A percentile compares a stretch with the other conserved stretches of the same genome.
phyloP scores from a whole-genome alignment of 2,113 vertebrate genomes.

The Heterochromis multidens region DNA sequence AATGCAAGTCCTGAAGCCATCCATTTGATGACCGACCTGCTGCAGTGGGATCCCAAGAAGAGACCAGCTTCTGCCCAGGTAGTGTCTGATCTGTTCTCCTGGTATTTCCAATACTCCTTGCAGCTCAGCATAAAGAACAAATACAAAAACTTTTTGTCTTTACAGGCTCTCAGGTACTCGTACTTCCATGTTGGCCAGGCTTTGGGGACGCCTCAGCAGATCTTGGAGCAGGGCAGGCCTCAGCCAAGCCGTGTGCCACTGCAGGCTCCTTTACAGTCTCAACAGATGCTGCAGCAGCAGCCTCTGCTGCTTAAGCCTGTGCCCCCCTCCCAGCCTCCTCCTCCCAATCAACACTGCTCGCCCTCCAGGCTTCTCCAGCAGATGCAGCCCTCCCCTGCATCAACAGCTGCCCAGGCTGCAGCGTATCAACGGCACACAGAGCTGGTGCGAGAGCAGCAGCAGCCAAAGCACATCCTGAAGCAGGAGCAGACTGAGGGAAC shows the following conservation, averaged over 20 bases:
- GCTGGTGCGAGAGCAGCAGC: conserved; percentile 58
- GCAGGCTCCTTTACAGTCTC: conserved; percentile 69
- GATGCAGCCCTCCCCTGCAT: conserved; percentile 70
- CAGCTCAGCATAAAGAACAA: neutral
- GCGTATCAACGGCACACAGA: conserved; percentile 74
- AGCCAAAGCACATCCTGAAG: conserved; percentile 64
- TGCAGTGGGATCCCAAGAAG: conserved; percentile 96
- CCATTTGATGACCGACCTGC: conserved; percentile 88
- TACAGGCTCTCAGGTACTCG: conserved; percentile 86
- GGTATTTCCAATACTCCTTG: neutral
- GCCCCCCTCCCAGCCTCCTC: conserved; percentile 82
- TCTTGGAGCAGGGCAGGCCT: conserved; percentile 80
- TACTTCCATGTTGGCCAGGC: conserved; percentile 89
- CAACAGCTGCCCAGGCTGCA: conserved; percentile 53
- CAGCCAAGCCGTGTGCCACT: conserved; percentile 75
- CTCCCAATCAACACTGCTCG: conserved; percentile 73
- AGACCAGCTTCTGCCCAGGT: conserved; percentile 94
- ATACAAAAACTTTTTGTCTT: neutral
- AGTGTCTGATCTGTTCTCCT: neutral
- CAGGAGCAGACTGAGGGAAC: conserved; percentile 65
- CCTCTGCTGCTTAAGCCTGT: conserved; percentile 78
- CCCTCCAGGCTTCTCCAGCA: conserved; percentile 81
- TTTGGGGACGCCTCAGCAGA: conserved; percentile 76
- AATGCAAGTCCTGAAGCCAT: conserved; percentile 93
- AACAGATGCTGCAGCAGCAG: conserved; percentile 62